Conservation (phyloP, 2,888 invertebrate genomes). For the Cheilosia scutellata region DNA sequence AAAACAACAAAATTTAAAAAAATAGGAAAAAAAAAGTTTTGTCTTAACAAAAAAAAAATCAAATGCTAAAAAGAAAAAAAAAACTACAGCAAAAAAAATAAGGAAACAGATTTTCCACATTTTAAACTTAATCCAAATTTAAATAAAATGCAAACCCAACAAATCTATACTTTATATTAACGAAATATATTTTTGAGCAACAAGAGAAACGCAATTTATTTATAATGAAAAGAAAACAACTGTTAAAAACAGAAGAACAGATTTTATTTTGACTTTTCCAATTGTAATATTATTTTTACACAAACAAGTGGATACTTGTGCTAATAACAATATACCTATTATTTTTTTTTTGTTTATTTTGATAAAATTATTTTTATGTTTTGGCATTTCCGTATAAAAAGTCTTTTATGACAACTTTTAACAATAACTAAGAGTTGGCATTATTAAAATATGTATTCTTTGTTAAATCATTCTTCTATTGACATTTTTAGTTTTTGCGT, state of each 20-base stretch:
- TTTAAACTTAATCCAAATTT: conserved; percentile 43
- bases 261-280: conserved; percentile 62
- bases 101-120: conserved; percentile 29
- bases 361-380: conserved; percentile 29
- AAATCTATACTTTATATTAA: conserved; percentile 34
- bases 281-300: conserved; percentile 35
- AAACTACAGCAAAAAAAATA: conserved; percentile 14
- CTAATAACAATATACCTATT: conserved; percentile 1
- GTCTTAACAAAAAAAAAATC: conserved; percentile 18
- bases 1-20: conserved; percentile 19
- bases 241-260: conserved; percentile 50
- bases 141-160: conserved; percentile 34
- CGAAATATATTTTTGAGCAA: conserved; percentile 55
- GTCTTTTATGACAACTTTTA: conserved; percentile 8
- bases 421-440: background rate
- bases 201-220: conserved; percentile 57
- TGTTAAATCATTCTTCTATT: conserved; percentile 24
- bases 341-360: conserved; percentile 23
- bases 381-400: conserved; percentile 37
- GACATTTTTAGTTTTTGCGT: conserved; percentile 20
- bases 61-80: conserved; percentile 4
- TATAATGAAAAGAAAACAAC: conserved; percentile 33
- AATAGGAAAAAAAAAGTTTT: conserved; percentile 4
- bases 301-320: conserved; percentile 31
- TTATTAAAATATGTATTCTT: conserved; percentile 26